A percentile compares a stretch with the other conserved stretches of the same genome.
phyloP scores from a whole-genome alignment of 1,140 invertebrate genomes.

The silkworm (Bombyx mori) region DNA sequence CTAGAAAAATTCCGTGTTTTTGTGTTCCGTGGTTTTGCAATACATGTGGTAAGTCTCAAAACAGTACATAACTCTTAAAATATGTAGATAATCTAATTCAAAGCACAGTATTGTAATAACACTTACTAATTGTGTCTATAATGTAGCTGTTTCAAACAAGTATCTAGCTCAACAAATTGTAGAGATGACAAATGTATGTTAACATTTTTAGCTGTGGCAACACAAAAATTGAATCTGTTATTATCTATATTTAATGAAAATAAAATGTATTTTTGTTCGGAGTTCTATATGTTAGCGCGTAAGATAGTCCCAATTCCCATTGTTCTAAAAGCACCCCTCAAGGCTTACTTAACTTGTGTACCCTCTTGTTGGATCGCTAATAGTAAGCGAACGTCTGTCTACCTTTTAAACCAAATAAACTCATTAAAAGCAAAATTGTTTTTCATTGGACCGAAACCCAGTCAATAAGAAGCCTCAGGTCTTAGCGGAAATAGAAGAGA shows the following conservation, averaged over 20 bases:
- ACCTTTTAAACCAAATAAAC: conserved; percentile 2
- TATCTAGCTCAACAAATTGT: background rate
- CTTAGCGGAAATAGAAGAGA: too few relatives aligned
- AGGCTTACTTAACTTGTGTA: conserved; percentile 8
- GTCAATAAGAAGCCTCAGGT: too few relatives aligned
- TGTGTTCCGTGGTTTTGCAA: too few relatives aligned
- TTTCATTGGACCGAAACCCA: background rate
- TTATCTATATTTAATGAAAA: background rate
- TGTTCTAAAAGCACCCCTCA: conserved; percentile 4
- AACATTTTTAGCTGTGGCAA: background rate
- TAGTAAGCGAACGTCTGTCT: conserved; percentile 6
- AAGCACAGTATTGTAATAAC: conserved; percentile 6
- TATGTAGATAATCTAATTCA: background rate
- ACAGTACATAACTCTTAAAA: too few relatives aligned
- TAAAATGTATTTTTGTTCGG: conserved; percentile 12
- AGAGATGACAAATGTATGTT: background rate
- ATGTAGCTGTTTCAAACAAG: conserved; percentile 3
- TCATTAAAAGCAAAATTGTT: background rate
- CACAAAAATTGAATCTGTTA: background rate
- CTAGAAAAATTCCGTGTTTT: too few relatives aligned
- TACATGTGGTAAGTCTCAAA: too few relatives aligned
- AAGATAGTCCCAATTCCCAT: background rate
- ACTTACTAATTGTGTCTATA: conserved; percentile 6
- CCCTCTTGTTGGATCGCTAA: conserved; percentile 4
- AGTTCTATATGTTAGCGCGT: conserved; percentile 4